Conservation (phyloP, 2,797 vertebrate species). For the Artibeus lituratus region DNA sequence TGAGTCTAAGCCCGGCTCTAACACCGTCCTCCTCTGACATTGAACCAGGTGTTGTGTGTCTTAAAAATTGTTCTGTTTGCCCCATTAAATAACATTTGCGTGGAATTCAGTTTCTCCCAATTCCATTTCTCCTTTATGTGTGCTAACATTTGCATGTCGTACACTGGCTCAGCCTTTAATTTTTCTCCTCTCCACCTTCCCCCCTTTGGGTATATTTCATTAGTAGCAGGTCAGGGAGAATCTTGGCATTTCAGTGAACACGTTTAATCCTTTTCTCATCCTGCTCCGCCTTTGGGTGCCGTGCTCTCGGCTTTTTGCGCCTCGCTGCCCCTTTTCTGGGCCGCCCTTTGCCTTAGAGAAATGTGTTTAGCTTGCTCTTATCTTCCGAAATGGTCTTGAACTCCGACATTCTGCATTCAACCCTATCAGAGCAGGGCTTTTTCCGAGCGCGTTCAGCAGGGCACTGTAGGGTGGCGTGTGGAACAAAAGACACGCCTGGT, state of each 20-base stretch:
- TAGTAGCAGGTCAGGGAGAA: not conserved
- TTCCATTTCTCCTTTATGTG: not conserved
- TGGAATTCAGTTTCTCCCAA: not conserved
- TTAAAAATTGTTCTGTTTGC: not conserved
- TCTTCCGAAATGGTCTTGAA: not conserved
- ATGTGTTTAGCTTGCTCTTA: not conserved
- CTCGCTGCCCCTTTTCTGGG: rapidly evolving
- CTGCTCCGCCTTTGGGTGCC: rapidly evolving
- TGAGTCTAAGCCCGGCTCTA: not conserved
- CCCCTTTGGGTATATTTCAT: not conserved
- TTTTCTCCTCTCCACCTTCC: not conserved
- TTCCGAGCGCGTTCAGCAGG: not conserved
- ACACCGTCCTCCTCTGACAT: not conserved
- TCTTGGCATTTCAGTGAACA: not conserved
- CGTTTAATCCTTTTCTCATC: too few species aligned
- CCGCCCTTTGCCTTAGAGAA: not conserved
- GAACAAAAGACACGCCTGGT: not conserved
- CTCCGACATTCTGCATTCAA: not conserved
- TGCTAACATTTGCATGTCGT: not conserved
- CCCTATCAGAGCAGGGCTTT: not conserved
- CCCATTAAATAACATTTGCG: not conserved
- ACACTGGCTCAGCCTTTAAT: not conserved
- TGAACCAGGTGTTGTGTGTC: not conserved
- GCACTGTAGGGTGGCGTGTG: not conserved
- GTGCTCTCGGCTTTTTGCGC: not conserved